Base-by-base conservation (phyloP, 2,797 vertebrate genomes). In the Cygnus olor region DNA sequence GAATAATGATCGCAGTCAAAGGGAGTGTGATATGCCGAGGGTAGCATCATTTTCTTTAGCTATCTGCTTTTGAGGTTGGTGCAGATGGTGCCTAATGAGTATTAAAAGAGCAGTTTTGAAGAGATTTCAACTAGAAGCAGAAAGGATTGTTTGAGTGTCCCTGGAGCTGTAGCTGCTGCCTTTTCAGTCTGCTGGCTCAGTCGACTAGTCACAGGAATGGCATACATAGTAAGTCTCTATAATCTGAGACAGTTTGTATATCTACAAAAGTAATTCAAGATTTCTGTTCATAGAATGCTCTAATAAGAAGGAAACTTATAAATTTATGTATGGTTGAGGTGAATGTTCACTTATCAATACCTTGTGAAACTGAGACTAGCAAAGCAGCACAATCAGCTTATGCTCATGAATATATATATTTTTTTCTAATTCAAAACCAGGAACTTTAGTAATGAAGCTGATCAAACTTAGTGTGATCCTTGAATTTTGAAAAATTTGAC, bases 381-480 rank as follows among this genome's bases (percentile, higher is more conserved):
- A 53, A 65, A 69, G 72, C 60, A 93, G 16, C 53, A 58, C 69
- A 61, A 68, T 96, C 93, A 95, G 28, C 57, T 45, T 97, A 64
- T 79, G 8, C 45, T 92, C 56, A 49, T 93, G 80, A 82, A 25
- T 88, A 84, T 69, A 51, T 28, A 63, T 54, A 49, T 71, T 79
- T 8, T 83, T 77, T 71, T 91, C 30, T 87, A 69, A 94, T 84
- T n/a, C n/a, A 95, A 53, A 36, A 93, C 27, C 56, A 60, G 63
- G 65, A 90, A 70, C 28, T 79, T 96, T 80, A 89, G 40, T 96
- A 85, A 83, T 27, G 91, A 94, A 94, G 21, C 25, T 15, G 9
- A 79, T 92, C 65, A 96, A 86, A 92, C 69, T 87, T 85, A 58
- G 38, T 96, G 57, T 95, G 95, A 94, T 94, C 54, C 11, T 87